phyloP scores from a whole-genome alignment of 2,113 vertebrate genomes.

The Amia ocellicauda region DNA sequence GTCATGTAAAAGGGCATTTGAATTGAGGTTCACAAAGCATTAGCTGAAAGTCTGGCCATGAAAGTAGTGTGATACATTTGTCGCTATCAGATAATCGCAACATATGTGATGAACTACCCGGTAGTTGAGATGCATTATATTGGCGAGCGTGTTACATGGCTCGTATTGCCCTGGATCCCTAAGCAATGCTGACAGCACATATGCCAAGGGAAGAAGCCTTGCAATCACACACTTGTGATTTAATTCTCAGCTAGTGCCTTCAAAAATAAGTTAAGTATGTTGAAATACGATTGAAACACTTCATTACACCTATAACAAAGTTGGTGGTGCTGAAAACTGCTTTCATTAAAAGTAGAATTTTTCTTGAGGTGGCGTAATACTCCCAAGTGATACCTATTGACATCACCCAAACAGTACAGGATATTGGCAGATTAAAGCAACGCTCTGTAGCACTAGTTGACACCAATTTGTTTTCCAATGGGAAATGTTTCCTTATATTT shows the following conservation, averaged over 20 bases:
- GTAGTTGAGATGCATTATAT: conserved; percentile 38
- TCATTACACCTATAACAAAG: too few species aligned
- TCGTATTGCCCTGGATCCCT: conserved; percentile 1
- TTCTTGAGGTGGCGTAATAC: neutral
- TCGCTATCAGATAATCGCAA: conserved; percentile 37
- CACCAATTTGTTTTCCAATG: neutral
- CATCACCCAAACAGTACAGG: neutral
- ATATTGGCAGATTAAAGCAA: neutral
- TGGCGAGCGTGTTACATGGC: conserved; percentile 27
- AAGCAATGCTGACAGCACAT: conserved; percentile 20
- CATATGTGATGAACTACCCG: conserved; percentile 31
- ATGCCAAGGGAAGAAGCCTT: too few species aligned
- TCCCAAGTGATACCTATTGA: neutral
- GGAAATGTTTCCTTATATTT: neutral
- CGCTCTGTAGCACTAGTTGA: neutral
- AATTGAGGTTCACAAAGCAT: too few species aligned
- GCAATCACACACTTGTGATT: too few species aligned
- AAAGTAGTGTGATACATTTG: conserved; percentile 18
- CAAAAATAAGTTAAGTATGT: too few species aligned
- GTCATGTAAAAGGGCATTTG: too few species aligned
- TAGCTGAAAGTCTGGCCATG: too few species aligned
- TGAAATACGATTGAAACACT: too few species aligned
- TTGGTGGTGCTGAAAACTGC: conserved; percentile 1
- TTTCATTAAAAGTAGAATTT: conserved; percentile 11
- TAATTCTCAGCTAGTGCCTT: too few species aligned